Evolutionary conservation across 1,140 invertebrate genomes (phyloP).

Genomic region (Hirudo medicinalis): DNA sequence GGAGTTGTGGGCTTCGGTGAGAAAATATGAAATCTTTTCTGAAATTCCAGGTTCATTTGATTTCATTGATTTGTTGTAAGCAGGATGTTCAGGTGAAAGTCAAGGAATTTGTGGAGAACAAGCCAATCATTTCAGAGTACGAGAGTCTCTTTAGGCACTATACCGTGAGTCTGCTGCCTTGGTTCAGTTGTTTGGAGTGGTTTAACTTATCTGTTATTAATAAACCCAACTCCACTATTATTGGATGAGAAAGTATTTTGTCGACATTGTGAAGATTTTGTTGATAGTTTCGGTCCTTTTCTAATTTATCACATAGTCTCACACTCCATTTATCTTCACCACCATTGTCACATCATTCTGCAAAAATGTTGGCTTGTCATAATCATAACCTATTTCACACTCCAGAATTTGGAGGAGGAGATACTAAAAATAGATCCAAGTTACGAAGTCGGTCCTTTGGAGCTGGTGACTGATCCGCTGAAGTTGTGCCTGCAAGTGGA

Average conservation of each 20-base stretch:
- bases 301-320: too few relatives aligned
- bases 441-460: conserved; percentile 38
- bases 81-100: conserved; percentile 57
- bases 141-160: conserved; percentile 54
- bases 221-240: too few relatives aligned
- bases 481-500: conserved; percentile 73
- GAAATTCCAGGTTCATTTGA: too few relatives aligned
- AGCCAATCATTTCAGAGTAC: conserved; percentile 62
- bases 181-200: too few relatives aligned
- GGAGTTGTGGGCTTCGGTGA: conserved; percentile 40
- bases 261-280: too few relatives aligned
- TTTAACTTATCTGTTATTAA: too few relatives aligned
- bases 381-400: conserved; percentile 2
- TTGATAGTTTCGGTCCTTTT: too few relatives aligned
- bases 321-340: too few relatives aligned
- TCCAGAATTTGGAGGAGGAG: conserved; percentile 36
- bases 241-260: too few relatives aligned
- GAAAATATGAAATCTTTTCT: neutral
- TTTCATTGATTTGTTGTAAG: neutral
- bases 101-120: conserved; percentile 60
- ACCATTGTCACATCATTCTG: too few relatives aligned
- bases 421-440: conserved; percentile 37
- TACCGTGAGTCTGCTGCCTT: conserved; percentile 27
- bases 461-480: conserved; percentile 55
- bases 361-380: neutral